Base-by-base conservation (phyloP, 2,888 invertebrate species). In the Desoria tigrina region DNA sequence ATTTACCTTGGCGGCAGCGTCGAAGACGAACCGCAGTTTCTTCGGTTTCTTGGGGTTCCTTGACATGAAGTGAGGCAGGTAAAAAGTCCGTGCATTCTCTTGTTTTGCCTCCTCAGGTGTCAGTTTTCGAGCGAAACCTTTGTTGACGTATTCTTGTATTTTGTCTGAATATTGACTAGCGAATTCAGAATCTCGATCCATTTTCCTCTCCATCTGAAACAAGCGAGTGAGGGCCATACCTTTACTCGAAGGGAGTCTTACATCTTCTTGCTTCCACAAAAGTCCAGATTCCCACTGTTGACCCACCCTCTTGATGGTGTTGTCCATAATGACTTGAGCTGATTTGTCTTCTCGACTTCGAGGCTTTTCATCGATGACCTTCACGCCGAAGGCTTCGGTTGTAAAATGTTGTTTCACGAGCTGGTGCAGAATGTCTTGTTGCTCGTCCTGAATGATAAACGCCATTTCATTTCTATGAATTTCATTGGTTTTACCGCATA, bases 31-130 rank as follows among this genome's bases (percentile, higher is more conserved):
- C 3, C 75, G 42, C 0, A 75, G 16, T 24, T 74, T 75, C 2
- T 37, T 59, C 1, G 75, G 69, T 45, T 75, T 74, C 28, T 71
- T 72, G 2, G 63, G 65, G 21, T 65, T 69, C 0, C 18, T 27
- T 1, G 71, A 72, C 0, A 58, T 65, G 61, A 73, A 72, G 45
- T 75, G 73, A 1, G 73, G 73, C 1, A 75, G 37, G 28, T 69
- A 72, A 67, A 63, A 74, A 7, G 54, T 65, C 16, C 45, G 42
- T 2, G n/a, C 7, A 18, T 11, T 23, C 2, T 9, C 1, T 7
- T 16, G 11, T 1, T 6, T 16, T n/a, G 7, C 53, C 21, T 68
- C 65, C 7, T 50, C 56, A 23, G 3, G 4, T 3, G 49, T 27
- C 3, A 68, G 18, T 11, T 42, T 21, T 14, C 39, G 16, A 2